Evolutionary conservation across 1,140 invertebrate genomes (phyloP), one percentile per base, ranked within the genome.

Genomic region (Drosophila willistoni): DNA sequence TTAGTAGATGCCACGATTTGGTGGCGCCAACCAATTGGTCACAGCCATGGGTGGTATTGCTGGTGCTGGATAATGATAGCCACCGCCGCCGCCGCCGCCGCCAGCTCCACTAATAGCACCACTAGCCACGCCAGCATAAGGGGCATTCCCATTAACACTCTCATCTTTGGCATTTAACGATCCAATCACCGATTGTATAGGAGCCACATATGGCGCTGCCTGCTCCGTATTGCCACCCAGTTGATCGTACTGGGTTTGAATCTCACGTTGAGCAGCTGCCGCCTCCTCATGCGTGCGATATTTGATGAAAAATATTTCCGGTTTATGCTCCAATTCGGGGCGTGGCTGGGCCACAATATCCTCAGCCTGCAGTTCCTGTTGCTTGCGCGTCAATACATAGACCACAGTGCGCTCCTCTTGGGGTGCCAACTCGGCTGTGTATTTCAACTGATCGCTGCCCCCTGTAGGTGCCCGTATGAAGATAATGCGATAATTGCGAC

Each of bases 391-490:
- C 47, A 97, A 93, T 2, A 97, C 96, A 91, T 97, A 97, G 76
- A 97, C 96, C 51, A 97, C 94, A 12, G 96, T 97, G 81, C 97
- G 97, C 84, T 97, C 95, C 92, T 97, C 96, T 69, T 95, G 95
- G 42, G 94, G 75, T 34, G 95, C 94, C 77, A 90, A 42, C 67
- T 96, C 93, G n/a, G 94, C 93, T 47, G 96, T 95, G 94, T 92
- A 42, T 92, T 93, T 61, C 93, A 94, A 1, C 0, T 94, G 94
- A 62, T 94, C 94, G 44, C 94, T 94, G 72, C 93, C 93, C 6
- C 94, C 93, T 33, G 94, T 94, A 29, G 96, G 96, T 33, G 96
- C 95, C 92, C 96, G 96, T 90, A 97, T 96, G 94, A 97, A 96
- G 81, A 97, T 96, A 73, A 97, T 96, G 83, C 96, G 96, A 93